Base-by-base conservation (phyloP, 1,140 invertebrate genomes). In the Oedothorax gibbosus region DNA sequence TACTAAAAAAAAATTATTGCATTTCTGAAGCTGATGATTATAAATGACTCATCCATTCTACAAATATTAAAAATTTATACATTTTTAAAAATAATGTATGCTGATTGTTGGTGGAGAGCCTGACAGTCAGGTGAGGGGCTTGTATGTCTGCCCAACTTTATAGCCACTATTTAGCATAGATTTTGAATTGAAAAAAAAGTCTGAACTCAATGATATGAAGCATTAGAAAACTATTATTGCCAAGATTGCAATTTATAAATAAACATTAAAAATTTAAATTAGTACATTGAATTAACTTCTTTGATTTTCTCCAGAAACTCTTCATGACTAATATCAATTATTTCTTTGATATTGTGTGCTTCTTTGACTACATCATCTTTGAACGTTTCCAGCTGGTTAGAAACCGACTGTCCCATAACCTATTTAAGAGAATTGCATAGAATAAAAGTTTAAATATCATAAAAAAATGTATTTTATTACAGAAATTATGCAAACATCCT, bases 221-320 rank as follows among this genome's bases (percentile, higher is more conserved):
- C 14, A 80, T 21, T 68, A 60, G 57, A 62, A 66, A 35, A 35
- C 5, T 35, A 35, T 35, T 35, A 35, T 35, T 35, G 35, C 5
- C 5, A 35, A 35, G 35, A 5, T 5, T 35, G 5, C 35, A 35
- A 2, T 35, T 35, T 35, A 35, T 35, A 5, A 35, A 35, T 35
- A 2, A 35, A 35, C 35, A 35, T 35, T 35, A 2, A 35, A 35
- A 35, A 35, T 35, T 35, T 88, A 35, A 35, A 35, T 35, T 35
- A 35, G 90, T 90, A 92, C 91, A 92, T 88, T 85, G 87, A 85
- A 88, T 93, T 93, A 11, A 92, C 85, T 86, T 92, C 89, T 54
- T 88, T 88, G 15, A 92, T 86, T 85, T 90, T 90, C 65, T 90
- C 85, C 72, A 90, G 87, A 81, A 93, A 91, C n/a, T 92, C 90